Conservation (phyloP, 2,113 vertebrate species). For the Lycaon pictus region DNA sequence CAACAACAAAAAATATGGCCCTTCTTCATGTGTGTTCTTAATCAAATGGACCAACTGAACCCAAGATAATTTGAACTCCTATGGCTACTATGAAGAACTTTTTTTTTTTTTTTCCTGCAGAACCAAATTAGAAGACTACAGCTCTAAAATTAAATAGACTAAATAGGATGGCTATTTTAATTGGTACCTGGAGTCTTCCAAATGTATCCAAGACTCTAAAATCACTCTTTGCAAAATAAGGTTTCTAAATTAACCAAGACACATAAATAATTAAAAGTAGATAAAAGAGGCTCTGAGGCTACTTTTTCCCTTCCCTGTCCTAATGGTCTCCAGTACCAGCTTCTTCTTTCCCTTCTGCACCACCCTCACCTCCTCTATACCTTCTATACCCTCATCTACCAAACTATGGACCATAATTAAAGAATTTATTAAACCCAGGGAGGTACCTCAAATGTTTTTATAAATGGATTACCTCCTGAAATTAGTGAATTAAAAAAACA, state of each 20-base stretch:
- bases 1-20: background rate
- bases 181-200: background rate
- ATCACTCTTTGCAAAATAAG: background rate
- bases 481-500: background rate
- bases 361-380: background rate
- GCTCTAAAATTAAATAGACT: background rate
- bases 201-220: background rate
- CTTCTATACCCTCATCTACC: background rate
- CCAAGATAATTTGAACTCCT: background rate
- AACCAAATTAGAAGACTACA: background rate
- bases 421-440: background rate
- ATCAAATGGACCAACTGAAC: background rate
- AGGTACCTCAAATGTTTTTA: background rate
- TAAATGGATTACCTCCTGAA: background rate
- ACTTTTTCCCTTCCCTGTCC: background rate
- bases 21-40: background rate
- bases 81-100: background rate
- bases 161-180: background rate
- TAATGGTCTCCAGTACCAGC: background rate
- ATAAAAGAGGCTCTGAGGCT: background rate
- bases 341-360: background rate
- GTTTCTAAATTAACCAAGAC: background rate
- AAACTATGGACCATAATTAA: background rate
- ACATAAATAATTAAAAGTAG: background rate
- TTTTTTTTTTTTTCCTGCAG: background rate